Base-by-base conservation (phyloP, 2,888 invertebrate genomes). In the Idaea biselata region DNA sequence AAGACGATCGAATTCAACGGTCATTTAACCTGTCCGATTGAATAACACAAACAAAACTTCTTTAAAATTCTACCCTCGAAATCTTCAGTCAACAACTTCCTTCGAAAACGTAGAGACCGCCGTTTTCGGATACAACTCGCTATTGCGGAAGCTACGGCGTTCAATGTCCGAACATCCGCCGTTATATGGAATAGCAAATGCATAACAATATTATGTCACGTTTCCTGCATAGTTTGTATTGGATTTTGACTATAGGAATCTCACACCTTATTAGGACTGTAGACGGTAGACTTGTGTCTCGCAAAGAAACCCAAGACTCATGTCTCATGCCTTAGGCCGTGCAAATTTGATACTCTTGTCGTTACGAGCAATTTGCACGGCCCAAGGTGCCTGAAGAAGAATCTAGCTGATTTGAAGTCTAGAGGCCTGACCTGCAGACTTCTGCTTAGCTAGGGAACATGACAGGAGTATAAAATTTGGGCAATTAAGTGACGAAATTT, bases 41-140 rank as follows among this genome's bases (percentile, higher is more conserved):
- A 18, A 16, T 32, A 56, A 54, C 59, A 56, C 59, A 60, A 58
- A 67, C 57, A n/a, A 32, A 33, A 8, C n/a, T 61, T 58, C 58
- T 64, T 69, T 64, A 65, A 65, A 61, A 71, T 71, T 71, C 71
- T 62, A 58, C 53, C 55, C 44, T 33, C 64, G 71, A 5, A 8
- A 14, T 44, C 11, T 8, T 14, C 14, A 44, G 11, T 44, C 7
- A 44, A 44, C 5, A 8, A 44, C 44, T 33, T 33, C 33, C 33
- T 25, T 25, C 25, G 25, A 25, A 25, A 25, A 3, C 25, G 5
- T 25, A 25, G 25, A 33, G 33, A 33, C 14, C 14, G 44, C 8
- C 44, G 44, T 44, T 44, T 44, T 44, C 44, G 44, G 11, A 44
- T 44, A 44, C 44, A 44, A 44, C 44, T 44, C 11, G 44, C 44